phyloP scores from a whole-genome alignment of 2,797 vertebrate genomes.

The Antrozous pallidus region DNA sequence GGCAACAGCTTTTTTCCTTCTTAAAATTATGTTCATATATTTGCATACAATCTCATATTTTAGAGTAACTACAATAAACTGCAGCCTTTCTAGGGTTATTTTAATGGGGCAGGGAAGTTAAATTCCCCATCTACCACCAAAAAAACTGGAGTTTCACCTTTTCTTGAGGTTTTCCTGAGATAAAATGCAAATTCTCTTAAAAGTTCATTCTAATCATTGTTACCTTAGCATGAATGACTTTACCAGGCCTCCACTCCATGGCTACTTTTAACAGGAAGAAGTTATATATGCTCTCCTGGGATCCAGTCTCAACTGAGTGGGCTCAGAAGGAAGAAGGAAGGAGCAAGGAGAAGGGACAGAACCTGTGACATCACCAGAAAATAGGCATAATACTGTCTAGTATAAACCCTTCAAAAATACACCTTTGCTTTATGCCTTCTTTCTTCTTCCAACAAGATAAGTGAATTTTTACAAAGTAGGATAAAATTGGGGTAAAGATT shows the following conservation, averaged over 20 bases:
- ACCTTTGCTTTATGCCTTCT: background rate
- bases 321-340: background rate
- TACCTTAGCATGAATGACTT: background rate
- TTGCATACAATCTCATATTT: background rate
- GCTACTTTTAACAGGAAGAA: background rate
- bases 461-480: background rate
- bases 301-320: background rate
- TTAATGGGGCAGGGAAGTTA: background rate
- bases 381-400: background rate
- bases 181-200: constrained; percentile 10
- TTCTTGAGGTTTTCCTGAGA: constrained; percentile 19
- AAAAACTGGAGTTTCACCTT: constrained; percentile 25
- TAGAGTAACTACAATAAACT: background rate
- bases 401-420: background rate
- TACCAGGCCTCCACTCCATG: background rate
- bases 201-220: background rate
- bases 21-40: constrained; percentile 48
- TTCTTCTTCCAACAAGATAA: background rate
- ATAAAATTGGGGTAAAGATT: background rate
- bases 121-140: background rate
- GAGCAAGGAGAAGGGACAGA: background rate
- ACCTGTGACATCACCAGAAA: background rate
- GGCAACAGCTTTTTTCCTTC: background rate
- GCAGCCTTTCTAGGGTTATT: background rate
- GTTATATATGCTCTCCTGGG: background rate